Conservation (phyloP, 2,113 vertebrate species). For the Scomber colias region DNA sequence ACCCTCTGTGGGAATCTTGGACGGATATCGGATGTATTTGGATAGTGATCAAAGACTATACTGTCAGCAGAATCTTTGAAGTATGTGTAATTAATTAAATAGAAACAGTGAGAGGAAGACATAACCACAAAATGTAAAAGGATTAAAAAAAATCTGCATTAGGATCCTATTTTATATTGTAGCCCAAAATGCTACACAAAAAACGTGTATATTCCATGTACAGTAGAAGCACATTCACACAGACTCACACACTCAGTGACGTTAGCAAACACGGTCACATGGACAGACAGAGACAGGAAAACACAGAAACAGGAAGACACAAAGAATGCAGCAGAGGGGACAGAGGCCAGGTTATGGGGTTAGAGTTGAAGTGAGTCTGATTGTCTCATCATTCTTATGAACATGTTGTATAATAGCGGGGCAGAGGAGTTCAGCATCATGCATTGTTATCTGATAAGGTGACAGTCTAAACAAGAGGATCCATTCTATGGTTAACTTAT, state of each 20-base stretch:
- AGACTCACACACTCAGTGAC: slow-evolving; percentile 5
- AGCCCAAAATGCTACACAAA: not conserved
- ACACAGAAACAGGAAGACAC: slow-evolving; percentile 34
- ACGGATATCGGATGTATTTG: not conserved
- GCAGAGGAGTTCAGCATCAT: slow-evolving; percentile 10
- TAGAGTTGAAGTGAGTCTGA: slow-evolving; percentile 4
- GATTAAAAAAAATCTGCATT: not conserved
- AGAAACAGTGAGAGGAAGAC: not conserved
- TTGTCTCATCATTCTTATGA: slow-evolving; percentile 24
- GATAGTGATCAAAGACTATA: not conserved
- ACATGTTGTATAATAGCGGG: not conserved
- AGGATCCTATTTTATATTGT: not conserved
- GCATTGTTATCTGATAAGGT: slow-evolving; percentile 1
- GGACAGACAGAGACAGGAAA: slow-evolving; percentile 18
- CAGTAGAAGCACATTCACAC: not conserved
- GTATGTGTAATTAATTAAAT: not conserved
- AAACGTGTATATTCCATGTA: not conserved
- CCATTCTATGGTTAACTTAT: not conserved
- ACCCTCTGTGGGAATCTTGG: not conserved
- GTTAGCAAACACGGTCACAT: not conserved
- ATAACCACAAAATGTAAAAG: not conserved
- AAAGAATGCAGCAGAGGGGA: slow-evolving; percentile 24
- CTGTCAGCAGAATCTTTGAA: not conserved
- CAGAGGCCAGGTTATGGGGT: not conserved
- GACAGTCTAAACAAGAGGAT: not conserved